These are phyloP conservation scores for Trididemnum miniatum DNA, from an alignment of 23 tunicate genomes.

Conservation along the genomic window DNA sequence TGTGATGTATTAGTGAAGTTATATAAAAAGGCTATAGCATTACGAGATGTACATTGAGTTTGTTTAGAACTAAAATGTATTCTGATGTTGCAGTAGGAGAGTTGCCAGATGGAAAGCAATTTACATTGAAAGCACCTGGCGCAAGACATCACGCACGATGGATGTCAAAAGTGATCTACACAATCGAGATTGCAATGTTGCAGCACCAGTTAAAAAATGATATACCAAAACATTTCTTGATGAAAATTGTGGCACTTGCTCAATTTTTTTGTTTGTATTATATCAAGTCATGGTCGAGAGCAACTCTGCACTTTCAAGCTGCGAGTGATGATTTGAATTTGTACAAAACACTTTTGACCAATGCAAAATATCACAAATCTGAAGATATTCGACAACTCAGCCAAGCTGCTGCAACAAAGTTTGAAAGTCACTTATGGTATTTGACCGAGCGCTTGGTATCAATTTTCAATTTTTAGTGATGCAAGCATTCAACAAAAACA, in stretches of 20 bases:
- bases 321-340: conserved; percentile 8
- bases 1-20: background rate
- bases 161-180: conserved; percentile 15
- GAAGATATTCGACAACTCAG: background rate
- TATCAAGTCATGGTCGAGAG: conserved; percentile 19
- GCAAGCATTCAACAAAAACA: conserved; percentile 19
- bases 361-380: conserved; percentile 3
- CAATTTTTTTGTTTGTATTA: conserved; percentile 12
- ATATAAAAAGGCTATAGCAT: too few relatives aligned
- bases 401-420: conserved; percentile 2
- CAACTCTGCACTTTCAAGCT: conserved; percentile 19
- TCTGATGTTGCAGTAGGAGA: background rate
- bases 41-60: background rate
- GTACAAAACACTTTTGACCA: conserved; percentile 10
- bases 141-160: conserved; percentile 17
- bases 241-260: conserved; percentile 19
- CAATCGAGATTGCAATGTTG: conserved; percentile 15
- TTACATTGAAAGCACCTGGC: conserved; percentile 1
- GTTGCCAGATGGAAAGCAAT: conserved; percentile 2
- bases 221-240: background rate
- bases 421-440: conserved; percentile 27
- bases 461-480: background rate
- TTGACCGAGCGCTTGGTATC: conserved; percentile 22
- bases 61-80: background rate
- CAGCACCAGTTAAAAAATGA: conserved; percentile 7